A percentile compares a stretch with the other conserved stretches of the same genome.
Conservation (phyloP, 2,113 vertebrate species). For the Micromys minutus region DNA sequence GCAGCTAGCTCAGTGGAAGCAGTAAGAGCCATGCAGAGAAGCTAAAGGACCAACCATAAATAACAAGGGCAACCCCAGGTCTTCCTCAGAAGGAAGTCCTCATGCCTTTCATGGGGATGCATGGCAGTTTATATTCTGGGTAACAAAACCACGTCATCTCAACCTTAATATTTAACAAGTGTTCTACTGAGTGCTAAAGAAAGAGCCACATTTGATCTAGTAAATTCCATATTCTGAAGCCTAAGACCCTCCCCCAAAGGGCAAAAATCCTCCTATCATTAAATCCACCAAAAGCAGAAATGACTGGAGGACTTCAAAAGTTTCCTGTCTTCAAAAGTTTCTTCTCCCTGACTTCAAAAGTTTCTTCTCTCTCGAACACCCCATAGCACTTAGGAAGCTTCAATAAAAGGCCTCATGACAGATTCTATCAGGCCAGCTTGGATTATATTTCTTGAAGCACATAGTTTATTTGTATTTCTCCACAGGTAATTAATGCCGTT, state of each 20-base stretch:
- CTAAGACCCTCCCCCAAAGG: not conserved
- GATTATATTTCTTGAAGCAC: constrained; percentile 7
- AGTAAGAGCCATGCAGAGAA: constrained; percentile 15
- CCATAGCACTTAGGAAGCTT: not conserved
- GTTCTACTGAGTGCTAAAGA: not conserved
- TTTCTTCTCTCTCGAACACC: not conserved
- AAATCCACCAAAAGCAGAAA: not conserved
- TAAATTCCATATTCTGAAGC: not conserved
- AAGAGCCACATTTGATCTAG: constrained; percentile 26
- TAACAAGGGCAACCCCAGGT: not conserved
- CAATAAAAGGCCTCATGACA: not conserved
- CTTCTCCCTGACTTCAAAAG: not conserved
- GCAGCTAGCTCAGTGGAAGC: constrained; percentile 47
- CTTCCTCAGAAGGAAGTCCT: not conserved
- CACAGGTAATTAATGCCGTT: not conserved
- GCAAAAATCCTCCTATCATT: constrained; percentile 19
- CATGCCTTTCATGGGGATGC: not conserved
- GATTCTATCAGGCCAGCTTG: not conserved
- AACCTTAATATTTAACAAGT: constrained; percentile 25
- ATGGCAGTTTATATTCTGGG: not conserved
- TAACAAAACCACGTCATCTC: not conserved
- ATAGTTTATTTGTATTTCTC: not conserved
- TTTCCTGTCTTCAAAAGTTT: not conserved
- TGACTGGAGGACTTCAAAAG: not conserved
- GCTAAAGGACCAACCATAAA: not conserved